phyloP scores from a whole-genome alignment of 2,113 vertebrate species.

The Rynchops niger region DNA sequence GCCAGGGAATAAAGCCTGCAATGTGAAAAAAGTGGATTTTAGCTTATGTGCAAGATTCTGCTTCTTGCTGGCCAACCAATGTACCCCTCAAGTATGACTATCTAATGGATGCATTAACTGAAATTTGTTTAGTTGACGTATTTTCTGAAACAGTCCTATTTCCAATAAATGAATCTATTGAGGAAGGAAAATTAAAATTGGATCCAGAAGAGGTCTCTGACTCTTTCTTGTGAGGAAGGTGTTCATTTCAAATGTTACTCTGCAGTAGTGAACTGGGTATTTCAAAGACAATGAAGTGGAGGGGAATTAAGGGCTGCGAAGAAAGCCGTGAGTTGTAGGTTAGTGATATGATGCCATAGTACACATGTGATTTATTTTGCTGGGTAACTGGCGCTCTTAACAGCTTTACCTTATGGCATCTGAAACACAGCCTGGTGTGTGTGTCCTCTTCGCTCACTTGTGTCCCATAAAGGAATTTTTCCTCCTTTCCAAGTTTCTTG shows the following conservation, averaged over 20 bases:
- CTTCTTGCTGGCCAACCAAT: not conserved
- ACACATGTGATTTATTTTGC: not conserved
- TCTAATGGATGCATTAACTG: not conserved
- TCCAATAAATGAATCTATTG: not conserved
- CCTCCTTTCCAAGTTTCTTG: not conserved
- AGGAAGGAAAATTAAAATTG: not conserved
- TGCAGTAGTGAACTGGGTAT: not conserved
- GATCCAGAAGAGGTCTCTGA: not conserved
- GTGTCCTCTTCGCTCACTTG: not conserved
- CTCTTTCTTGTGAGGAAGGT: not conserved
- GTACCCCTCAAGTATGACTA: not conserved
- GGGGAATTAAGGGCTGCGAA: not conserved
- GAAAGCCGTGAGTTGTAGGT: not conserved
- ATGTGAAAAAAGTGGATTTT: not conserved
- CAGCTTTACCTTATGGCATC: not conserved
- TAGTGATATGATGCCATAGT: not conserved
- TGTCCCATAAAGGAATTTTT: not conserved
- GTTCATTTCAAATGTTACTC: not conserved
- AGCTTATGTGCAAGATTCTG: not conserved
- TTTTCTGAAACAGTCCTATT: not conserved
- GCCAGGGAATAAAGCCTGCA: not conserved
- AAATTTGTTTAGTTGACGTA: not conserved
- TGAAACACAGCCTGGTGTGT: not conserved
- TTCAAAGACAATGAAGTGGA: not conserved
- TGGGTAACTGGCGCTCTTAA: not conserved